Conservation (phyloP, 2,797 vertebrate species). For the Decapterus maruadsi region DNA sequence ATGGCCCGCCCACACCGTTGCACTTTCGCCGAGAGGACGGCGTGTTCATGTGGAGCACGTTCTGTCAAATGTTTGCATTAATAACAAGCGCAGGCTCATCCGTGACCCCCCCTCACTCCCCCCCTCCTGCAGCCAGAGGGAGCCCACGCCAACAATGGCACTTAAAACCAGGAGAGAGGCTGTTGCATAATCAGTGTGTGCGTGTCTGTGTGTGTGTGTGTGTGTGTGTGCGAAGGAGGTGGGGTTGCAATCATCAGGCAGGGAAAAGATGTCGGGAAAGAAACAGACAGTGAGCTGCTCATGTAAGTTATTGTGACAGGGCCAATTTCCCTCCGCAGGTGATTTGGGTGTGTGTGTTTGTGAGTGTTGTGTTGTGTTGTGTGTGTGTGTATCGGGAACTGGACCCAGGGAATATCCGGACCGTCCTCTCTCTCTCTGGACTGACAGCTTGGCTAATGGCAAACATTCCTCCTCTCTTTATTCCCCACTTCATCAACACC, state of each 20-base stretch:
- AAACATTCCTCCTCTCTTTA: constrained; percentile 66
- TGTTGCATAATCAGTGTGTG: constrained; percentile 60
- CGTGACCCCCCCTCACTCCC: constrained; percentile 66
- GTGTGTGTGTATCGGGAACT: constrained; percentile 20
- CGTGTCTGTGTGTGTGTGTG: constrained; percentile 13
- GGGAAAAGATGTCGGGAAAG: constrained; percentile 25
- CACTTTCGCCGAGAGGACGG: constrained; percentile 67
- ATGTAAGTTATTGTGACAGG: constrained; percentile 47
- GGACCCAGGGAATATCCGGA: constrained; percentile 41
- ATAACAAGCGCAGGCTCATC: constrained; percentile 62
- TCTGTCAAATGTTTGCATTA: constrained; percentile 76
- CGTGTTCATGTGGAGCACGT: constrained; percentile 62
- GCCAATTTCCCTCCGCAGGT: constrained; percentile 27
- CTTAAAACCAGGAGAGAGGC: constrained; percentile 59
- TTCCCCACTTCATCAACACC: constrained; percentile 76
- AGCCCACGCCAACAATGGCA: constrained; percentile 50
- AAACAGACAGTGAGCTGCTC: constrained; percentile 32
- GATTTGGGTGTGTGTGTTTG: constrained; percentile 6
- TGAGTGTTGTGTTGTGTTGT: constrained; percentile 27
- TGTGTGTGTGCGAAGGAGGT: constrained; percentile 16
- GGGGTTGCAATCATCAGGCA: constrained; percentile 63
- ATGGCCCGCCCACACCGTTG: constrained; percentile 65
- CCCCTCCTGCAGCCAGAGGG: constrained; percentile 37
- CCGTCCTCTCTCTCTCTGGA: constrained; percentile 38
- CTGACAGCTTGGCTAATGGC: constrained; percentile 71